Conservation (phyloP, 1,140 invertebrate genomes). For the Zaprionus inermis region DNA sequence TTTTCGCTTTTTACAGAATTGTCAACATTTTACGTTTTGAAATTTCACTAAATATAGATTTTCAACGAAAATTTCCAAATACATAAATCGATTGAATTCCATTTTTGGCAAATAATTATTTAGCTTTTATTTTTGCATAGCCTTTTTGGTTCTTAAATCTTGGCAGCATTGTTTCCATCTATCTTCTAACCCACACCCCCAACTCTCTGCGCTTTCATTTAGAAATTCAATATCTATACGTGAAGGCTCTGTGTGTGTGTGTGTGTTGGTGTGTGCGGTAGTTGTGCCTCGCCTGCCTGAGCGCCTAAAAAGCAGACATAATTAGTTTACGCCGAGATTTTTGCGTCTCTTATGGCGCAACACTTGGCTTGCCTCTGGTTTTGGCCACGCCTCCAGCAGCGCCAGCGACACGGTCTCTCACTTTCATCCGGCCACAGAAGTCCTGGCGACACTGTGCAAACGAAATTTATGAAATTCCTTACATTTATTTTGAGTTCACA, state of each 20-base stretch:
- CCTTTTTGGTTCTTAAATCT: too few relatives aligned
- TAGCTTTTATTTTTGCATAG: too few relatives aligned
- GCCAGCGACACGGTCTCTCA: not conserved
- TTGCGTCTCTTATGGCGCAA: slow-evolving; percentile 49
- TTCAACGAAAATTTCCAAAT: too few relatives aligned
- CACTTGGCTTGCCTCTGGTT: slow-evolving; percentile 38
- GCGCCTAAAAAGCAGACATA: slow-evolving; percentile 75
- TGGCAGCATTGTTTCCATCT: too few relatives aligned
- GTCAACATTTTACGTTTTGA: too few relatives aligned
- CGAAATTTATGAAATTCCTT: slow-evolving; percentile 38
- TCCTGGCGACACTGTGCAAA: slow-evolving; percentile 28
- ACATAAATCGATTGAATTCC: too few relatives aligned
- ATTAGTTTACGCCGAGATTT: slow-evolving; percentile 75
- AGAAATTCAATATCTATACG: slow-evolving; percentile 68
- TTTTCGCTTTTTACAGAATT: too few relatives aligned
- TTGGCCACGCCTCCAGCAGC: not conserved
- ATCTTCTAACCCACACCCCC: not conserved
- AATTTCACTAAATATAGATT: too few relatives aligned
- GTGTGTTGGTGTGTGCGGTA: slow-evolving; percentile 36
- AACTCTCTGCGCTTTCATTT: slow-evolving; percentile 43
- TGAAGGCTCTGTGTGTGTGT: slow-evolving; percentile 12
- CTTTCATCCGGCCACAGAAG: slow-evolving; percentile 15
- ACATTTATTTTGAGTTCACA: slow-evolving; percentile 1
- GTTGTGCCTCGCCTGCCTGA: slow-evolving; percentile 60
- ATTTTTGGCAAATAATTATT: too few relatives aligned